Evolutionary conservation across 2,113 vertebrate genomes (phyloP), one percentile per base, ranked within the genome.

Genomic region (Poicephalus gulielmi): DNA sequence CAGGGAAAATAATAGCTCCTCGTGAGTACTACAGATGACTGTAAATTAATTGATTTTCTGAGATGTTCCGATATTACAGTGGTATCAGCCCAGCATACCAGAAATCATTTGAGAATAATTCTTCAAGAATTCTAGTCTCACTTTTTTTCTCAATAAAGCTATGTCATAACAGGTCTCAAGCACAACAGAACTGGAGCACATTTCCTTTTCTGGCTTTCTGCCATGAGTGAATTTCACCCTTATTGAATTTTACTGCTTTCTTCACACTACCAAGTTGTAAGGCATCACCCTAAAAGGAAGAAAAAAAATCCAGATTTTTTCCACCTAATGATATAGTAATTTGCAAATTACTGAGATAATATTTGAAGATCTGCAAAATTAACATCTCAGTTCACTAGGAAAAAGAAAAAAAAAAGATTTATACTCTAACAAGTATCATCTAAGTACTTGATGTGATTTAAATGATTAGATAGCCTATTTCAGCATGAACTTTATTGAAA

Each of bases 41-140:
- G 43, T 50, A 92, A 94, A 90, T 95, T 95, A 94, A 97, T 96
- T 93, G 82, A 86, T 91, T 94, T 94, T 75, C 73, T 84, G 68
- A 75, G 60, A 39, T 52, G 33, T 64, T 92, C 83, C 53, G 47
- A 49, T 92, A 75, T 75, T 91, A 88, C 46, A 63, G 59, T 55
- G n/a, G 60, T 86, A 90, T 52, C 83, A 94, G 75, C 55, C 78
- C 31, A 94, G 71, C 41, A 81, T 75, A 94, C 31, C 53, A 95
- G 96, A 84, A 94, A 75, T 60, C 83, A 71, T 9, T 43, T 55
- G 96, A 91, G 95, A 88, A 86, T 92, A 86, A 88, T 70, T 70
- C 43, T 62, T 86, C 46, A 70, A 66, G 75, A 96, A 93, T 80
- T 82, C 49, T 57, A 35, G 67, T 70, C n/a, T 8, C 67, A 88